These are phyloP conservation scores for Calosoma granatense DNA, from an alignment of 1,140 invertebrate genomes.

Conservation along the genomic window DNA sequence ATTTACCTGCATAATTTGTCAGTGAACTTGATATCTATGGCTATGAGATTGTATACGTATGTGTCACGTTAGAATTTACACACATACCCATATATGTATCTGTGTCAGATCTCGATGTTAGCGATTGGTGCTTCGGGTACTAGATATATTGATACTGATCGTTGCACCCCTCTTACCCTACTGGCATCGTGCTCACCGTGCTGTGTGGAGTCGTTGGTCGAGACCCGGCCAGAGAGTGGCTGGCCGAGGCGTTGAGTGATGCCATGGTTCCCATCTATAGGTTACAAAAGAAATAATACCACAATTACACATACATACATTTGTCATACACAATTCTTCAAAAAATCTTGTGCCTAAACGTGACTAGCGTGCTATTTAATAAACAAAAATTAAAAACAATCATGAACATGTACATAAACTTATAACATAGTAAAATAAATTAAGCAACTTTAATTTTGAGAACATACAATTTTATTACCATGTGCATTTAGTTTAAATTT, in stretches of 20 bases:
- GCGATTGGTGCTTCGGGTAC: not conserved
- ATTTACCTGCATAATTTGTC: too few species aligned
- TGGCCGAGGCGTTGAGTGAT: conserved; percentile 67
- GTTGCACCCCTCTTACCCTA: conserved; percentile 33
- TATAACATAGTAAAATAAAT: too few species aligned
- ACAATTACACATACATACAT: conserved; percentile 22
- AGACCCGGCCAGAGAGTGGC: conserved; percentile 73
- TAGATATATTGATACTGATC: not conserved
- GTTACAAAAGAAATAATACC: not conserved
- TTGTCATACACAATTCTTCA: not conserved
- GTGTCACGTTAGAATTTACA: too few species aligned
- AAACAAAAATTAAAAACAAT: conserved; percentile 6
- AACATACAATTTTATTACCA: too few species aligned
- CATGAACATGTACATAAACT: too few species aligned
- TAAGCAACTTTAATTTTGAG: too few species aligned
- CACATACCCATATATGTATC: too few species aligned
- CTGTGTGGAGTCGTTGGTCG: conserved; percentile 79
- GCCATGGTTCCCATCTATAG: conserved; percentile 82
- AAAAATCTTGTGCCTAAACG: not conserved
- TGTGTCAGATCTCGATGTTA: too few species aligned
- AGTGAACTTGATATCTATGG: too few species aligned
- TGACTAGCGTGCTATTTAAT: not conserved
- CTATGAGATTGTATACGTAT: too few species aligned
- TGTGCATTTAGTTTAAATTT: too few species aligned
- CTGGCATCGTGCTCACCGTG: conserved; percentile 75